Base-by-base conservation (phyloP, 2,888 invertebrate species). In the Drosophila birchii region DNA sequence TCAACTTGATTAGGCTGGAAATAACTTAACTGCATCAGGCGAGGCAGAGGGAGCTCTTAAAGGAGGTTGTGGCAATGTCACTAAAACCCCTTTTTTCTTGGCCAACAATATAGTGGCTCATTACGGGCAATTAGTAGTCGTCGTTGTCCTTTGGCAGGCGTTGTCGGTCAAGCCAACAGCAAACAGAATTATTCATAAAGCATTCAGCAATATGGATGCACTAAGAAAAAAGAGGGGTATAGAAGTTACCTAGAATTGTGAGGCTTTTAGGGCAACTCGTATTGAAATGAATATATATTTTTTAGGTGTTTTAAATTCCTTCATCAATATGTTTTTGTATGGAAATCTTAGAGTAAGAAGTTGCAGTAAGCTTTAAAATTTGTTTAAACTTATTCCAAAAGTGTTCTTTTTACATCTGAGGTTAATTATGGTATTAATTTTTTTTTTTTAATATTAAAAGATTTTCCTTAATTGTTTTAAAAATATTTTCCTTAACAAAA, bases 111-210 rank as follows among this genome's bases (percentile, higher is more conserved):
- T 66, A 51, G 51, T 36, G 56, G 47, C 67, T 68, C 71, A 70
- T 68, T 68, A 56, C 26, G n/a, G 55, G 67, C 70, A 67, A 69
- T 69, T 67, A 67, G 69, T 55, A 41, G 56, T 26, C 32, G 45
- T 36, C 51, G 36, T 8, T 23, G 23, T 69, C 69, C 70, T 41
- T 23, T 41, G 71, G 71, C 57, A 29, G 71, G 66, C 69, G 54
- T 68, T 56, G 63, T 20, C 23, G 85, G 76, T 72, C 88, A 87
- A 75, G 66, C 36, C 79, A 63, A 63, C 70, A 29, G 66, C 51
- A 85, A 87, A 87, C 68, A 79, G 69, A 87, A 81, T 81, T 81
- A 81, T 81, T 85, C 69, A 81, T 79, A 76, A 23, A 43, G 76
- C 45, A 34, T 5, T 7, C 34, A 41, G 70, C 34, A 41, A 23